Evolutionary conservation across 2,797 vertebrate species (phyloP).

Genomic region (Numenius phaeopus): DNA sequence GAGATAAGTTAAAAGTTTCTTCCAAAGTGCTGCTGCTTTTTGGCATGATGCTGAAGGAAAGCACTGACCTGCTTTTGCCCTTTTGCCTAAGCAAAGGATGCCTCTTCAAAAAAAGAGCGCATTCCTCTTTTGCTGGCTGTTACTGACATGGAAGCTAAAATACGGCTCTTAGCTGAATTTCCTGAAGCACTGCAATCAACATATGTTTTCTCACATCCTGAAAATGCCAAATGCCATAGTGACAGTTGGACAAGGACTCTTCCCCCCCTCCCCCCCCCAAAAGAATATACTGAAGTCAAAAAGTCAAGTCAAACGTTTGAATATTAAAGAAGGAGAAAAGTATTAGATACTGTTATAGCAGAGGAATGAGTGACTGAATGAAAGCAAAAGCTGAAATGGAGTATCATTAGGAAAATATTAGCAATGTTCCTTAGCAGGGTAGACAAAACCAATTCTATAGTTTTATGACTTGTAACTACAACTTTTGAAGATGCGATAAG

Average conservation of each 20-base stretch:
- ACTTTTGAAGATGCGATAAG: background rate
- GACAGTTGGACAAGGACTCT: background rate
- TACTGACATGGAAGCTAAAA: background rate
- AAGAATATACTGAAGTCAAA: background rate
- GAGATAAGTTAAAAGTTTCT: background rate
- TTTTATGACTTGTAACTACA: background rate
- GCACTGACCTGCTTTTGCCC: background rate
- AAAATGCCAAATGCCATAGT: background rate
- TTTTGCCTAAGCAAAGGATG: background rate
- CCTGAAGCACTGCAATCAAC: background rate
- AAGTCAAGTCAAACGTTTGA: background rate
- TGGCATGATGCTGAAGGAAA: background rate
- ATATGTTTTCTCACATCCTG: background rate
- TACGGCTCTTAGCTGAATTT: background rate
- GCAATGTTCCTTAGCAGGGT: background rate
- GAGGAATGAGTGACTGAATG: background rate
- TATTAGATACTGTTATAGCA: background rate
- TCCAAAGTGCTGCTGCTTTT: background rate
- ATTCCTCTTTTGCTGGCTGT: background rate
- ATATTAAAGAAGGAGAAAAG: background rate
- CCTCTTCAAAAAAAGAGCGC: background rate
- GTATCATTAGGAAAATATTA: background rate
- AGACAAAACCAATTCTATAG: background rate
- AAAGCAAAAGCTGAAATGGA: background rate
- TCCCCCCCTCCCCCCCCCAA: background rate